phyloP scores from a whole-genome alignment of 92 coral and sea anemone species.

The Meandrina meandrites region DNA sequence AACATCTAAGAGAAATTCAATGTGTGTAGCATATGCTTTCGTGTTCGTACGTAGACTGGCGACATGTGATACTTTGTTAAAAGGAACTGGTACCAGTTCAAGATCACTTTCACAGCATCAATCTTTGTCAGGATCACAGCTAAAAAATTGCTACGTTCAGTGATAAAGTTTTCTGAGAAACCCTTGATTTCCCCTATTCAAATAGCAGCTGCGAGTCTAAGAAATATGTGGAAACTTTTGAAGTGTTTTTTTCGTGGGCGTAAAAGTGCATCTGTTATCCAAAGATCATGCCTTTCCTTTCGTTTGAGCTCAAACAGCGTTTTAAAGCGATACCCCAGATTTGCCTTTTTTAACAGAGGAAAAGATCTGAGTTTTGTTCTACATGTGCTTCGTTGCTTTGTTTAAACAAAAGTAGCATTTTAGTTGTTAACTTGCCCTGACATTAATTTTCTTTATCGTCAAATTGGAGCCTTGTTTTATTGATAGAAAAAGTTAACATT shows the following conservation, averaged over 20 bases:
- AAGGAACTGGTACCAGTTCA: conserved; percentile 34
- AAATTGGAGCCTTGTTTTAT: conserved; percentile 17
- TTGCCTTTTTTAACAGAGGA: neutral
- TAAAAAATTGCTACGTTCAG: conserved; percentile 8
- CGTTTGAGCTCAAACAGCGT: neutral
- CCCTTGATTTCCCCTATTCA: conserved; percentile 18
- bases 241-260: neutral
- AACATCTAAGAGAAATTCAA: conserved; percentile 16
- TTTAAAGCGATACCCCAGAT: neutral
- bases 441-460: conserved; percentile 10
- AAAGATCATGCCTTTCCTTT: neutral
- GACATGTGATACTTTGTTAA: conserved; percentile 18
- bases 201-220: conserved; percentile 29
- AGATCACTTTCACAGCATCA: conserved; percentile 1
- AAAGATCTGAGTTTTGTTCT: conserved; percentile 3
- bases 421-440: conserved; percentile 30
- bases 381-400: conserved; percentile 4
- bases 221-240: neutral
- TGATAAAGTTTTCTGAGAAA: conserved; percentile 38
- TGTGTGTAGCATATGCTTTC: conserved; percentile 23
- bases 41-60: conserved; percentile 3
- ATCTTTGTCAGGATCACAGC: conserved; percentile 26
- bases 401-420: conserved; percentile 32
- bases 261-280: neutral
- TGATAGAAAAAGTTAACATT: conserved; percentile 34